These are phyloP conservation scores for Aptenodytes patagonicus DNA, from an alignment of 2,113 vertebrate genomes.

Conservation along the genomic window DNA sequence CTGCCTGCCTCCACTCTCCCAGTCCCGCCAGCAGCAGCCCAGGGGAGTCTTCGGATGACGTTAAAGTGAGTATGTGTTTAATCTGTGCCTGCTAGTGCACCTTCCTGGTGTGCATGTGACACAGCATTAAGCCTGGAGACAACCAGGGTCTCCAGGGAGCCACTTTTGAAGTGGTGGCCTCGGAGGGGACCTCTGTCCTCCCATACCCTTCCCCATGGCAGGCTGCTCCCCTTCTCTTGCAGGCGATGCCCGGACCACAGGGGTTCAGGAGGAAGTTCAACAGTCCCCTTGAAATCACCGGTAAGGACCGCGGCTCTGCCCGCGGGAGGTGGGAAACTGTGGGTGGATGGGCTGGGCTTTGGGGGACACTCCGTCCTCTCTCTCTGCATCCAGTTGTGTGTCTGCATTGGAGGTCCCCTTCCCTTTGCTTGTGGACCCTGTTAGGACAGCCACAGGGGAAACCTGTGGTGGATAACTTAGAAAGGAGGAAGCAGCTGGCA, in stretches of 20 bases:
- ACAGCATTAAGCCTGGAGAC: background rate
- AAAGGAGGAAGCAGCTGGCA: background rate
- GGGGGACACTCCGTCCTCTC: accelerated
- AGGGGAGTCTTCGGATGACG: background rate
- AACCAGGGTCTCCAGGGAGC: background rate
- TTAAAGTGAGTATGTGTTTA: conserved; percentile 21
- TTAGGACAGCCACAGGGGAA: background rate
- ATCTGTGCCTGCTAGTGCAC: background rate
- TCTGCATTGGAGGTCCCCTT: background rate
- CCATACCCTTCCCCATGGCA: background rate
- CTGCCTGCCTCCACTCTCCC: background rate
- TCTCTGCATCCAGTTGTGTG: background rate
- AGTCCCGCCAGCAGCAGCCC: background rate
- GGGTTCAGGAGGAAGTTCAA: conserved; percentile 56
- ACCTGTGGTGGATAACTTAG: background rate
- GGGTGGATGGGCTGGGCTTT: background rate
- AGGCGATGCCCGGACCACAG: background rate
- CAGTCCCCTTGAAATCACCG: background rate
- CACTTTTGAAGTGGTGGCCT: background rate
- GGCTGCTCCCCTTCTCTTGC: background rate
- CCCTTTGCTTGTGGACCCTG: background rate
- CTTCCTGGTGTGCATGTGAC: background rate
- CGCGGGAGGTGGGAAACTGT: accelerated
- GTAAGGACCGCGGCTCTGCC: background rate
- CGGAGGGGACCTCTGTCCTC: background rate